phyloP scores from a whole-genome alignment of 2,888 invertebrate species.

The Caradrina clavipalpis region DNA sequence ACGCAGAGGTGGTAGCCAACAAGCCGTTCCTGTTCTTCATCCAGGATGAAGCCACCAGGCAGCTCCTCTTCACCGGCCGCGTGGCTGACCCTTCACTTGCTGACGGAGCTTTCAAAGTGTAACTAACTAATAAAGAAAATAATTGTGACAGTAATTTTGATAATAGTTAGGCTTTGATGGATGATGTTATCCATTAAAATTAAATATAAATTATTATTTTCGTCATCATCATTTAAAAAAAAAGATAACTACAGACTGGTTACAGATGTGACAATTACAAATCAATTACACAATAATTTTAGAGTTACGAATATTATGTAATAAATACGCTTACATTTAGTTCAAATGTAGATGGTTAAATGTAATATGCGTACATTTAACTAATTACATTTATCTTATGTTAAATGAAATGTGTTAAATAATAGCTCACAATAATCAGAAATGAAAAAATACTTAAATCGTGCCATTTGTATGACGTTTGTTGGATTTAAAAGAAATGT shows the following conservation, averaged over 20 bases:
- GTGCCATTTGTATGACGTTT: constrained; percentile 54
- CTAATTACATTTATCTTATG: not conserved
- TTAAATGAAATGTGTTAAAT: not conserved
- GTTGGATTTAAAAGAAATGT: constrained; percentile 31
- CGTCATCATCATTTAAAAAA: not conserved
- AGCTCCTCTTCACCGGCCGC: constrained; percentile 94
- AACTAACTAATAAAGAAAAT: constrained; percentile 3
- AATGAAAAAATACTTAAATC: constrained; percentile 40
- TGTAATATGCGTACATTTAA: constrained; percentile 6
- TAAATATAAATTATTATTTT: not conserved
- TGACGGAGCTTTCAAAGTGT: constrained; percentile 75
- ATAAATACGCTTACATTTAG: constrained; percentile 10
- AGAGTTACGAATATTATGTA: constrained; percentile 10
- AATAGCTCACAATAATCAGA: constrained; percentile 22
- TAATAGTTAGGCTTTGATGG: not conserved
- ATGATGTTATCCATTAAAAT: not conserved
- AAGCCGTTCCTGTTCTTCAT: constrained; percentile 95
- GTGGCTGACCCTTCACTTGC: constrained; percentile 91
- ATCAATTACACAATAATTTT: constrained; percentile 15
- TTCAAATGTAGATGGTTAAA: not conserved
- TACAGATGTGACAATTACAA: constrained; percentile 14
- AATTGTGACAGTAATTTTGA: not conserved
- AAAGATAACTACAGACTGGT: not conserved
- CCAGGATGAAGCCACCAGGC: constrained; percentile 94
- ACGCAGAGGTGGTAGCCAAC: constrained; percentile 92